phyloP scores from a whole-genome alignment of 2,888 invertebrate genomes.

The Schizaphis graminum region DNA sequence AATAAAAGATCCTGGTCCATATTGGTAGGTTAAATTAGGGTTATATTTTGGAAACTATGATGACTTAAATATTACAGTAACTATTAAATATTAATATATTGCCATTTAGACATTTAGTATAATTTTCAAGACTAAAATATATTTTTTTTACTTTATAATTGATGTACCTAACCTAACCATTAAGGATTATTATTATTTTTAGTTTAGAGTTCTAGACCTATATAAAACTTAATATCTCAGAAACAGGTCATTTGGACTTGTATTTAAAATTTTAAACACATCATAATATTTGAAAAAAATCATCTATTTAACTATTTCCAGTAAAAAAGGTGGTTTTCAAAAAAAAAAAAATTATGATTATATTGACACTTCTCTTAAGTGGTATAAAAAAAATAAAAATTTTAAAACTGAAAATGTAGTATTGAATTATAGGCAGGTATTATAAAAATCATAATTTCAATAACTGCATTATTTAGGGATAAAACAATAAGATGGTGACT shows the following conservation, averaged over 20 bases:
- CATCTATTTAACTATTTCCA: neutral
- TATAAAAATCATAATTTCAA: neutral
- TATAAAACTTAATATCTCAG: neutral
- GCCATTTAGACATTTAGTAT: neutral
- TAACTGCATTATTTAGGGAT: neutral
- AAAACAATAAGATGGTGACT: neutral
- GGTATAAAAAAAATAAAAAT: neutral
- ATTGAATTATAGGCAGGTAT: neutral
- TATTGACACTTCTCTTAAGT: neutral
- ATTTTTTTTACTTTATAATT: neutral
- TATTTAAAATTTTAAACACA: neutral
- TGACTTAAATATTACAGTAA: neutral
- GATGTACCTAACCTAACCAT: neutral
- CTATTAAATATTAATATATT: neutral
- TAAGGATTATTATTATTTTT: neutral
- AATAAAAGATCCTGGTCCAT: neutral
- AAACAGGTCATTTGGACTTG: neutral
- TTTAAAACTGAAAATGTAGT: neutral
- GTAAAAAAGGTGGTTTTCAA: neutral
- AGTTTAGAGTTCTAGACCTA: neutral
- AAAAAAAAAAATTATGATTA: neutral
- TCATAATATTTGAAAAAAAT: neutral
- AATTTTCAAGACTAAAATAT: too few relatives aligned
- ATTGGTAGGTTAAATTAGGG: neutral
- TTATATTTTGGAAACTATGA: neutral